Evolutionary conservation across 2,113 vertebrate genomes (phyloP), one percentile per base, ranked within the genome.

Genomic region (Verasper variegatus): DNA sequence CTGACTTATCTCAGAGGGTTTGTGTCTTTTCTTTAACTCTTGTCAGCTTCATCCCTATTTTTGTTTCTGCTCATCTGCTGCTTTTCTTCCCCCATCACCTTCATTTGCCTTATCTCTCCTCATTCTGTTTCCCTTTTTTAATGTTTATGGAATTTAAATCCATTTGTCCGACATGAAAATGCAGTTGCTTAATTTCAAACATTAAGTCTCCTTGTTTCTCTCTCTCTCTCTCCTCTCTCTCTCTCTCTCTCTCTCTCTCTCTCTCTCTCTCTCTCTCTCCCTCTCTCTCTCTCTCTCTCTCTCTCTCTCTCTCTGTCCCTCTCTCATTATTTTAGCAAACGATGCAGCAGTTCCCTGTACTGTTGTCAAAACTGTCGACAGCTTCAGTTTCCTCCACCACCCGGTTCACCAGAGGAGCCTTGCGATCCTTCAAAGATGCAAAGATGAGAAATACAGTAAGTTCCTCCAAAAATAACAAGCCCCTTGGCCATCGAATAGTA

Each of bases 361-460:
- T 68, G 92, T 96, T 88, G 95, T 97, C 93, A 98, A 97, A 97
- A 96, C 92, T 86, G 95, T 98, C 85, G 97, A 98, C 96, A 99
- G 95, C 95, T 97, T 98, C 96, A 99, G 97, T 95, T 99, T 99
- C 96, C 97, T 99, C 81, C 98, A 98, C 90, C 98, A 99, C 94
- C 98, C 98, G 92, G 98, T 99, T 89, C 98, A 99, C 93, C 98
- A 99, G 95, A 95, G 98, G 95, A 99, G 98, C 96, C 98, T 99
- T 92, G 97, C 98, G 96, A 99, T 99, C 94, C 97, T 99, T 86
- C 98, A 99, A 93, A 97, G 97, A 92, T 99, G 97, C 96, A 99
- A 99, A 94, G 97, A 98, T 88, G 98, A 99, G 95, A 98, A 98
- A 95, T 96, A 99, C 97, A 99, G 98, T 99, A 96, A 97, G 97